Percentiles rank a stretch among this genome's conserved stretches.
phyloP scores from a whole-genome alignment of 1,140 invertebrate genomes.

The Trypoxylus dichotomus region DNA sequence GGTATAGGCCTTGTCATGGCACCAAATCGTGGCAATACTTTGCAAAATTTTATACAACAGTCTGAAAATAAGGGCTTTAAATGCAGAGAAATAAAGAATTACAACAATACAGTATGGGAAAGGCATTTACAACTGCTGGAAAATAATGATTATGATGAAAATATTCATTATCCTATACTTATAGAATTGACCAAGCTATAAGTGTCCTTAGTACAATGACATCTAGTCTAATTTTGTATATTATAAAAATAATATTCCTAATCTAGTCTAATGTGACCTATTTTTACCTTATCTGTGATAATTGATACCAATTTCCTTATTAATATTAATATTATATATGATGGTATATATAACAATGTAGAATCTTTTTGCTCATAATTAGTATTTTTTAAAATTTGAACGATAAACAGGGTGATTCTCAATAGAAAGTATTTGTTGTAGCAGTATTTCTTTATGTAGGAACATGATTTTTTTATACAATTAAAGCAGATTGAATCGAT shows the following conservation, averaged over 20 bases:
- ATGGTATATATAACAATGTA: constrained; percentile 27
- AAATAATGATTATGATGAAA: constrained; percentile 65
- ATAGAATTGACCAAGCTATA: constrained; percentile 60
- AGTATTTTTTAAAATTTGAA: constrained; percentile 24
- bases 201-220: constrained; percentile 49
- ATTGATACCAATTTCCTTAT: constrained; percentile 52
- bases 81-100: constrained; percentile 60
- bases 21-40: constrained; percentile 71
- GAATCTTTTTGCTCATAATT: constrained; percentile 27
- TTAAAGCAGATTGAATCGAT: constrained; percentile 17
- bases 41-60: constrained; percentile 68
- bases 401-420: constrained; percentile 22
- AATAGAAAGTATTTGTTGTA: constrained; percentile 25
- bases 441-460: constrained; percentile 10
- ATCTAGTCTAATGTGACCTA: constrained; percentile 49
- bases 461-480: neutral
- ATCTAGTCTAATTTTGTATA: constrained; percentile 28
- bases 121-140: constrained; percentile 64
- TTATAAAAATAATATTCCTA: constrained; percentile 25
- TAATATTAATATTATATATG: constrained; percentile 18
- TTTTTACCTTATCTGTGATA: constrained; percentile 53
- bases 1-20: constrained; percentile 77
- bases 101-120: constrained; percentile 68
- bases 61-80: constrained; percentile 62
- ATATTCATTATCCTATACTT: constrained; percentile 69